phyloP scores from a whole-genome alignment of 2,113 vertebrate genomes.

The Collichthys lucidus region DNA sequence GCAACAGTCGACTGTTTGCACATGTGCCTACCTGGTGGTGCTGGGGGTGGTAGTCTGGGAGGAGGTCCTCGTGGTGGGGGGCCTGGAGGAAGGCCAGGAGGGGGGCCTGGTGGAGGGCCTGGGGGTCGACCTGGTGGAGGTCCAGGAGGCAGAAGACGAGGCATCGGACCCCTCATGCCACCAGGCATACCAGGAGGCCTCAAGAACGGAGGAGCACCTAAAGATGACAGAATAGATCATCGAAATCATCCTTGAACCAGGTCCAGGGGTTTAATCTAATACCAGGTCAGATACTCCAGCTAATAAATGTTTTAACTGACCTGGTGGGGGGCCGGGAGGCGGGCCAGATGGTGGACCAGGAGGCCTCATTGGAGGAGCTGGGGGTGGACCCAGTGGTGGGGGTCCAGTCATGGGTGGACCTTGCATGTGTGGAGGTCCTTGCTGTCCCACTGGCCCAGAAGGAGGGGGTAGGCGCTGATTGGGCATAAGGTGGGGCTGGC shows the following conservation, averaged over 20 bases:
- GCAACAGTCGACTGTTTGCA: background rate
- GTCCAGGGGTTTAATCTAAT: background rate
- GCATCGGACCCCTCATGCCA: conserved; percentile 92
- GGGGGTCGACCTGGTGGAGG: conserved; percentile 96
- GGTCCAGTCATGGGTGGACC: conserved; percentile 94
- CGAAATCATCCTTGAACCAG: background rate
- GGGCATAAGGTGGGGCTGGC: conserved; percentile 79
- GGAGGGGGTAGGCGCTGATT: conserved; percentile 74
- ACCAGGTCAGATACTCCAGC: background rate
- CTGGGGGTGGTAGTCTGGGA: conserved; percentile 93
- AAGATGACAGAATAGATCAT: background rate
- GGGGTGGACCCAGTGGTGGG: conserved; percentile 94
- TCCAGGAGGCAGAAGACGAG: conserved; percentile 94
- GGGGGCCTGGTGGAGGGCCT: conserved; percentile 94
- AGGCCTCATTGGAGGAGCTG: conserved; percentile 92
- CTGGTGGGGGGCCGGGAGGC: conserved; percentile 97
- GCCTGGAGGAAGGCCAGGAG: conserved; percentile 94
- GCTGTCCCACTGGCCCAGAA: conserved; percentile 75
- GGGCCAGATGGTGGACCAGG: conserved; percentile 95
- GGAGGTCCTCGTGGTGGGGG: conserved; percentile 97
- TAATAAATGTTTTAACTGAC: conserved; percentile 72
- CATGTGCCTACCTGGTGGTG: conserved; percentile 90
- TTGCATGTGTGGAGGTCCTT: conserved; percentile 88
- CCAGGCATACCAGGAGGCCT: conserved; percentile 94
- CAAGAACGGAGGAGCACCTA: conserved; percentile 96